Conservation (phyloP, 92 coral and sea anemone species). For the Diadumene lineata region DNA sequence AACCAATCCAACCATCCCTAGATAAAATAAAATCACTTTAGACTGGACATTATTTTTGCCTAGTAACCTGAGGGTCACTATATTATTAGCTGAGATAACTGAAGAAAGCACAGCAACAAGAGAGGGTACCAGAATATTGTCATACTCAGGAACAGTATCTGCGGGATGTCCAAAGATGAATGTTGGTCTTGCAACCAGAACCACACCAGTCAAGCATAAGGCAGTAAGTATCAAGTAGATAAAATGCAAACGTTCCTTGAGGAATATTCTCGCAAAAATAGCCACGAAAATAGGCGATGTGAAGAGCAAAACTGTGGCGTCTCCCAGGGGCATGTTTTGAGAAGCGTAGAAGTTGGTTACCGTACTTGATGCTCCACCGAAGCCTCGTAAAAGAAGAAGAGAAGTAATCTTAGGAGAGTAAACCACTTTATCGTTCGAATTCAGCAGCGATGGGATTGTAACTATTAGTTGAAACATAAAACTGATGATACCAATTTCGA, state of each 20-base stretch:
- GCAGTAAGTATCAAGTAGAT: slow-evolving; percentile 8
- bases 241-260: slow-evolving; percentile 42
- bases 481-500: slow-evolving; percentile 50
- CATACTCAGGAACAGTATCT: slow-evolving; percentile 21
- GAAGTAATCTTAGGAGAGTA: slow-evolving; percentile 22
- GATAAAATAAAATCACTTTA: slow-evolving; percentile 5
- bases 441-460: slow-evolving; percentile 50
- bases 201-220: slow-evolving; percentile 16
- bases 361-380: slow-evolving; percentile 51
- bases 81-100: neutral
- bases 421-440: slow-evolving; percentile 38
- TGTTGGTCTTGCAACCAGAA: slow-evolving; percentile 18
- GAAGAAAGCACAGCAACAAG: slow-evolving; percentile 14
- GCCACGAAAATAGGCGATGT: slow-evolving; percentile 71
- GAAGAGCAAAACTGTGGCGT: slow-evolving; percentile 68
- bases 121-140: slow-evolving; percentile 11
- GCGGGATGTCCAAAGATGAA: slow-evolving; percentile 33
- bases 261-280: slow-evolving; percentile 57
- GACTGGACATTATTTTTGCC: slow-evolving; percentile 4
- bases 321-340: slow-evolving; percentile 83
- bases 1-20: slow-evolving; percentile 8
- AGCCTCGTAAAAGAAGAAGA: slow-evolving; percentile 40
- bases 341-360: slow-evolving; percentile 50
- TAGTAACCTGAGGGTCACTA: neutral
- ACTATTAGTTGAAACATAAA: slow-evolving; percentile 36